phyloP scores from a whole-genome alignment of 2,113 vertebrate genomes.

The Halcyon senegalensis region DNA sequence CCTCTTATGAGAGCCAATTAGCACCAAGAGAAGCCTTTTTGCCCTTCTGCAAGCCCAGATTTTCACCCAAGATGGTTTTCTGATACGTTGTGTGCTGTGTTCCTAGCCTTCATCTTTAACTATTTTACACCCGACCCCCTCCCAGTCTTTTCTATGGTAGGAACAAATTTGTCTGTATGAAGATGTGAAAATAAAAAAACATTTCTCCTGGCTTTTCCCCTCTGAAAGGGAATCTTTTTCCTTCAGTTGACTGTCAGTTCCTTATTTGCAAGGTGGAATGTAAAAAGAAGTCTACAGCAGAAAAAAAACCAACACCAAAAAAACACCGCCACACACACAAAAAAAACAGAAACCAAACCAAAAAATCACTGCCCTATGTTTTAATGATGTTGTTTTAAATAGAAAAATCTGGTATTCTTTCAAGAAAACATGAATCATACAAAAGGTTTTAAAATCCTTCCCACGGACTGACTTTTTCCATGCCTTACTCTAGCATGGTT shows the following conservation, averaged over 20 bases:
- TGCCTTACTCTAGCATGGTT: background rate
- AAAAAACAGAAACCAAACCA: too few relatives aligned
- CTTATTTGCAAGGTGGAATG: background rate
- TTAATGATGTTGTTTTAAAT: conserved; percentile 33
- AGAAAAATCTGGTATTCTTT: conserved; percentile 50
- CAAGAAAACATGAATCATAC: conserved; percentile 43
- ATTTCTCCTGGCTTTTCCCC: background rate
- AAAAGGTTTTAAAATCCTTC: conserved; percentile 1
- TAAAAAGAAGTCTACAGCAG: background rate
- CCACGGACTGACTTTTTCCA: conserved; percentile 43
- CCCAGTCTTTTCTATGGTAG: background rate
- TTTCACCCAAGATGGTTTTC: background rate
- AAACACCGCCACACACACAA: too few relatives aligned
- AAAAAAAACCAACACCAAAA: background rate
- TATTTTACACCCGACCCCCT: background rate
- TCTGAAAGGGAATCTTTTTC: background rate
- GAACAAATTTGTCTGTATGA: background rate
- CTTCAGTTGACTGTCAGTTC: background rate
- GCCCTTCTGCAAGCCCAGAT: background rate
- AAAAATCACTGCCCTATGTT: background rate
- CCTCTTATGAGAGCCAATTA: background rate
- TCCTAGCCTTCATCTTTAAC: background rate
- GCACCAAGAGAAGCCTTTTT: background rate
- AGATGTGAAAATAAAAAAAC: background rate
- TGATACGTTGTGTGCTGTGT: background rate